Conservation (phyloP, 2,113 vertebrate species). For the Thalassoma bifasciatum region DNA sequence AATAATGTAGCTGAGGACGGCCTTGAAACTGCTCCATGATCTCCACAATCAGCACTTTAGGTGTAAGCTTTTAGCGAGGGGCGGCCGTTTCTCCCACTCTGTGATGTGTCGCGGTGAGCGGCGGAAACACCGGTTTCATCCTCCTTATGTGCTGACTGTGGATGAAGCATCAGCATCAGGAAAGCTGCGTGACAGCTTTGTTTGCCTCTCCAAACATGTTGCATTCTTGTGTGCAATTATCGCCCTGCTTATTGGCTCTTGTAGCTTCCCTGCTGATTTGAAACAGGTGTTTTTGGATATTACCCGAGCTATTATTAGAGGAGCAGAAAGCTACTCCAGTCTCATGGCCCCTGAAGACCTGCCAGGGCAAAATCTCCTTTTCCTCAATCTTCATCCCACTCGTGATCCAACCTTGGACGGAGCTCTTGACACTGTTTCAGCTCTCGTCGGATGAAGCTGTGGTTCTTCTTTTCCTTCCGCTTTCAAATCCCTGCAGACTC, state of each 20-base stretch:
- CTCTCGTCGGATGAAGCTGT: slow-evolving; percentile 25
- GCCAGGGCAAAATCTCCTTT: slow-evolving; percentile 32
- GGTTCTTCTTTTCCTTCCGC: slow-evolving; percentile 46
- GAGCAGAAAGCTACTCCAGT: slow-evolving; percentile 1
- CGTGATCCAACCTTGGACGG: slow-evolving; percentile 21
- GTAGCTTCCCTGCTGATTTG: slow-evolving; percentile 18
- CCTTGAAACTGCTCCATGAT: slow-evolving; percentile 51
- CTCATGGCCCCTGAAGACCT: neutral
- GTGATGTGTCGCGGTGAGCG: neutral
- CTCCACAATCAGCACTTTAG: slow-evolving; percentile 70
- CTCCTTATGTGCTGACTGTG: slow-evolving; percentile 23
- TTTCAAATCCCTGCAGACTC: slow-evolving; percentile 46
- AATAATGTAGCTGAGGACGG: slow-evolving; percentile 77
- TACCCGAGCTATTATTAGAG: slow-evolving; percentile 5
- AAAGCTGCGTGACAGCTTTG: slow-evolving; percentile 31
- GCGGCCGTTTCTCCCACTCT: slow-evolving; percentile 8
- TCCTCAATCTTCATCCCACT: slow-evolving; percentile 14
- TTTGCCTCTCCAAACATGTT: slow-evolving; percentile 40
- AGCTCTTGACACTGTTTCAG: slow-evolving; percentile 17
- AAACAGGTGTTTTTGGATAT: slow-evolving; percentile 62
- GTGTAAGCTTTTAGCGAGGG: slow-evolving; percentile 53
- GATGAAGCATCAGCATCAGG: slow-evolving; percentile 19
- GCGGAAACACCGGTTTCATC: neutral
- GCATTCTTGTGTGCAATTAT: slow-evolving; percentile 51
- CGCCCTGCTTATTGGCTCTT: neutral